Base-by-base conservation (phyloP, 2,113 vertebrate species). In the Procavia capensis region DNA sequence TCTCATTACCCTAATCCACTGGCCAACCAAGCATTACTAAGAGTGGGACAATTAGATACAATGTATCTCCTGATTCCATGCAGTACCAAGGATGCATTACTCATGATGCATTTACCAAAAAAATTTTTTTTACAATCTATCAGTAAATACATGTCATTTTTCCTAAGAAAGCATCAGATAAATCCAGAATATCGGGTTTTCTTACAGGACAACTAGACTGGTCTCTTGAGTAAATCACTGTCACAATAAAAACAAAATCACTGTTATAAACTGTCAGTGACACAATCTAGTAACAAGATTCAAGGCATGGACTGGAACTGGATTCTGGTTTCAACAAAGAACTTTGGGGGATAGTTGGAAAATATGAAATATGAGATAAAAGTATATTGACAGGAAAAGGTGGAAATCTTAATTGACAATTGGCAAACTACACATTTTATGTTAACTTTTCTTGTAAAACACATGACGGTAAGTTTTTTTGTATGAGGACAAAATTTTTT, bases 341-440 rank as follows among this genome's bases (percentile, higher is more conserved):
- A 74, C 6, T n/a, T 75, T 41, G 79, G 31, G 31, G 45, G 24
- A 36, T 45, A 24, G 3, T 25, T 88, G 83, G 11, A 25, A 29
- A 31, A 64, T 85, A 54, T 27, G 43, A 13, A 85, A 75, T 47
- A 36, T n/a, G 36, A 89, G 24, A 61, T 72, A 63, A 93, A 91
- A 93, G 19, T 36, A 68, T 45, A 74, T 13, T 95, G 8, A 47
- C 29, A 57, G 36, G 24, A 75, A 88, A 87, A 95, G 45, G 17
- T 87, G 64, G 87, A 76, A 54, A 93, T 88, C 76, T 93, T 93
- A 93, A 80, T 29, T 79, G 66, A 76, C 7, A 75, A 43, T 59
- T 86, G 79, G 59, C 3, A 85, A 95, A 88, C 9, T 54, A 54
- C 50, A 34, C 63, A 81, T 25, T 54, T 39, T 66, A 11, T 3